Evolutionary conservation across 2,113 vertebrate species (phyloP).

Genomic region (Oxyruncus cristatus): DNA sequence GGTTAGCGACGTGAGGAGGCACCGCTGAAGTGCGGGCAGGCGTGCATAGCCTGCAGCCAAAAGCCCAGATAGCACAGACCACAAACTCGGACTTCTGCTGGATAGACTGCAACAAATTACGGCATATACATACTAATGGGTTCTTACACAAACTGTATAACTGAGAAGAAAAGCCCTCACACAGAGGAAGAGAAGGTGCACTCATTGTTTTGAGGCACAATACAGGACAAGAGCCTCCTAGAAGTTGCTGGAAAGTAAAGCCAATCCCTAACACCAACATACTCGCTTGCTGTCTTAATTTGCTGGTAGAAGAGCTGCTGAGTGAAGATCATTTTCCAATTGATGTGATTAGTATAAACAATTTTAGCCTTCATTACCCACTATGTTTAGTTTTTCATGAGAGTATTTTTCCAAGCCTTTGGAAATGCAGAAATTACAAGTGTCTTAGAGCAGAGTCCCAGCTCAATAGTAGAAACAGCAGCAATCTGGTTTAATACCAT

Average conservation of each 20-base stretch:
- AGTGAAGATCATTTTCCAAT: slow-evolving; percentile 29
- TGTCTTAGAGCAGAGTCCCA: slow-evolving; percentile 5
- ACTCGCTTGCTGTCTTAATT: not conserved
- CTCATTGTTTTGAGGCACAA: not conserved
- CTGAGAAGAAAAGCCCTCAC: not conserved
- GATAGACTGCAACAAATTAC: not conserved
- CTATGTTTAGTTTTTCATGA: slow-evolving; percentile 31
- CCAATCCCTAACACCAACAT: not conserved
- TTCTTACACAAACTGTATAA: not conserved
- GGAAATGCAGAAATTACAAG: slow-evolving; percentile 45
- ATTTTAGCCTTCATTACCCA: slow-evolving; percentile 47
- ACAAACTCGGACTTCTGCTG: not conserved
- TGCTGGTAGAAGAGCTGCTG: slow-evolving; percentile 31
- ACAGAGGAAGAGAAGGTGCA: not conserved
- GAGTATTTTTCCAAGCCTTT: slow-evolving; percentile 58
- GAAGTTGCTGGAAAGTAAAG: slow-evolving; percentile 18
- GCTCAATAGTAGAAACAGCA: slow-evolving; percentile 5
- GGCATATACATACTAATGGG: not conserved
- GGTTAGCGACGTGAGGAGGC: not conserved
- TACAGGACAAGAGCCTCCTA: not conserved
- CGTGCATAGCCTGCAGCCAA: not conserved
- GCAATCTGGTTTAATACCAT: not conserved
- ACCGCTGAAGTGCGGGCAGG: not conserved
- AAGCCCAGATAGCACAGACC: not conserved
- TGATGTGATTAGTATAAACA: slow-evolving; percentile 35